Base-by-base conservation (phyloP, 2,113 vertebrate species). In the Prunella fulvescens region DNA sequence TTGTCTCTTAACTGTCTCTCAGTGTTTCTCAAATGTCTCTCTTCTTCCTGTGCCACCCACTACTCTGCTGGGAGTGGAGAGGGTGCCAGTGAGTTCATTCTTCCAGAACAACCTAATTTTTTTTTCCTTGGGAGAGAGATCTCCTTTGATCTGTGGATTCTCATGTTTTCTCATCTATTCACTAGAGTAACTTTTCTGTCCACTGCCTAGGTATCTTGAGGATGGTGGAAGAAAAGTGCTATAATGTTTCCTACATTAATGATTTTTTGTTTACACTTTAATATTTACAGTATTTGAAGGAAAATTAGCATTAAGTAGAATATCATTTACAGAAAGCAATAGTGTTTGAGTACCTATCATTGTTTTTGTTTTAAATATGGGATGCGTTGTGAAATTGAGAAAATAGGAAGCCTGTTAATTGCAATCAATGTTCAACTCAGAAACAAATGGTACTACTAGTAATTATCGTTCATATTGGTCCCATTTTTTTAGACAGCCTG, bases 111-210 rank as follows among this genome's bases (percentile, higher is more conserved):
- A 57, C 29, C n/a, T 42, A 15, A 3, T 12, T 45, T 40, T 74
- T 74, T 86, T 91, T 83, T 20, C 23, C 26, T 58, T 71, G 11
- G 31, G 47, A 77, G 61, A 26, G 11, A 87, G 26, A 45, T 62
- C 42, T 79, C 29, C 23, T 74, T 96, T 93, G 70, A 77, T 95
- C 58, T 93, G 48, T 86, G 39, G 17, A 90, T 70, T 93, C 76
- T 95, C 33, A 29, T 89, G 26, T 88, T 93, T 94, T 80, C 57
- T 86, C 78, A 45, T 87, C 72, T 92, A 12, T 60, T 87, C 29
- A 57, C 9, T 19, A 79, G 31, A 89, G n/a, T 88, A 90, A 14
- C 24, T 42, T 51, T 91, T 78, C 64, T 85, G 10, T 81, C 39
- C 53, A 26, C 42, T 90, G 28, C 37, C 35, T 65, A 29, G 1